Evolutionary conservation across 2,797 vertebrate genomes (phyloP), one percentile per base, ranked within the genome.

Genomic region (Cirrhinus molitorella): DNA sequence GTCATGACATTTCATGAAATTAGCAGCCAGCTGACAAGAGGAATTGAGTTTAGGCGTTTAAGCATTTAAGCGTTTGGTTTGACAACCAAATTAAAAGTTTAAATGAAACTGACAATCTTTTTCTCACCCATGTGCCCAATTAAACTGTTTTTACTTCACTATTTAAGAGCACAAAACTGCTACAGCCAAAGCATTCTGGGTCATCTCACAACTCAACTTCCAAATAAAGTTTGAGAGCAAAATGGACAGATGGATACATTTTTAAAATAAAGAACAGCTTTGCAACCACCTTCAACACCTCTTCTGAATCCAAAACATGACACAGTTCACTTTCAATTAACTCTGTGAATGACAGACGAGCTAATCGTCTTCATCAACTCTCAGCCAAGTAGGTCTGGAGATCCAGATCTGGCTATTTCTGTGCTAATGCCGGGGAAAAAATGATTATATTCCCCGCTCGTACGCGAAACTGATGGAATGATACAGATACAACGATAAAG

Each of bases 401-500:
- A 70, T 72, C 16, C 28, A 82, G 19, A 79, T 80, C 53, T 51
- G 55, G 45, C 63, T 73, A 61, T 83, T 43, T 43, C 43, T 72
- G 25, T 67, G 66, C 61, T 81, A 83, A 67, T 67, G 23, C 71
- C 61, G 28, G 51, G 34, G 51, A 70, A 77, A 70, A 77, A 77
- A 70, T 49, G 8, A 83, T 83, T 83, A 57, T 34, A 47, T 31
- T 45, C 51, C 21, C 31, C 1, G 5, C 65, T 68, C 53, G 21
- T 77, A 23, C 28, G 57, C 63, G 19, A 79, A 80, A 75, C 5
- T 49, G 73, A 87, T 86, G 63, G 84, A 86, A 85, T 81, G 85
- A 86, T 87, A 83, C 40, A 70, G 73, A 88, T 83, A 59, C 77
- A 71, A 49, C 25, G 85, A 85, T 87, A 83, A 85, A 70, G 53